Percentiles rank a stretch among this genome's conserved stretches.
These are phyloP conservation scores for Gymnobelideus leadbeateri DNA, from an alignment of 2,113 vertebrate species.

Conservation along the genomic window DNA sequence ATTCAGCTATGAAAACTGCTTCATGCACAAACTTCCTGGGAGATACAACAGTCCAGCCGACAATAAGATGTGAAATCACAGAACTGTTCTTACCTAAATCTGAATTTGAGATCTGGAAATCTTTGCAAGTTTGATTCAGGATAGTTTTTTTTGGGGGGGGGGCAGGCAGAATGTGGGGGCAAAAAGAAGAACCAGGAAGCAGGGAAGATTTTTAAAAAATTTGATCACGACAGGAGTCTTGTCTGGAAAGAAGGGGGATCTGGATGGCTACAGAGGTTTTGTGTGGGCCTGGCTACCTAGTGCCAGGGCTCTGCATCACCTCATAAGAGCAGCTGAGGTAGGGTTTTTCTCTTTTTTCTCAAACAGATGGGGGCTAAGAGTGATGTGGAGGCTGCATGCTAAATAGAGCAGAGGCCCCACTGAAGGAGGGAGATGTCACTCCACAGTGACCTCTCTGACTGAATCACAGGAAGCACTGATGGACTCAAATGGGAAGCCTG, in stretches of 20 bases:
- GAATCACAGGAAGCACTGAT: conserved; percentile 40
- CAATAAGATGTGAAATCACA: conserved; percentile 14
- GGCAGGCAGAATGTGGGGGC: neutral
- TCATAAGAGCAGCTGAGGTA: neutral
- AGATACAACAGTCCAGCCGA: conserved; percentile 57
- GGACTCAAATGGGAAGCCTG: neutral
- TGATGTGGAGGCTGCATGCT: conserved; percentile 41
- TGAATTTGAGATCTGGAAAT: conserved; percentile 35
- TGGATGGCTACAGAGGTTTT: conserved; percentile 36
- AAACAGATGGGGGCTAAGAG: conserved; percentile 34
- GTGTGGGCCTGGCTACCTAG: neutral
- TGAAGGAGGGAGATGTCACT: conserved; percentile 48
- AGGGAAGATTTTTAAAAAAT: conserved; percentile 14
- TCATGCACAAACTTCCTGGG: conserved; percentile 37
- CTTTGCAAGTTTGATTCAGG: conserved; percentile 41
- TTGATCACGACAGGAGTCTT: neutral
- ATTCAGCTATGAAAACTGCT: conserved; percentile 63
- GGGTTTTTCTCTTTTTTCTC: conserved; percentile 43
- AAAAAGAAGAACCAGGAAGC: conserved; percentile 4
- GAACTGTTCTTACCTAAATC: conserved; percentile 30
- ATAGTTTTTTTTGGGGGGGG: neutral
- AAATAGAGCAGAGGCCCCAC: conserved; percentile 55
- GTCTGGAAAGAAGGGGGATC: neutral
- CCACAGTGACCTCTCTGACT: conserved; percentile 46
- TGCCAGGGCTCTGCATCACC: conserved; percentile 19